Conservation (phyloP, 1,140 invertebrate genomes). For the Drosophila quadrilineata region DNA sequence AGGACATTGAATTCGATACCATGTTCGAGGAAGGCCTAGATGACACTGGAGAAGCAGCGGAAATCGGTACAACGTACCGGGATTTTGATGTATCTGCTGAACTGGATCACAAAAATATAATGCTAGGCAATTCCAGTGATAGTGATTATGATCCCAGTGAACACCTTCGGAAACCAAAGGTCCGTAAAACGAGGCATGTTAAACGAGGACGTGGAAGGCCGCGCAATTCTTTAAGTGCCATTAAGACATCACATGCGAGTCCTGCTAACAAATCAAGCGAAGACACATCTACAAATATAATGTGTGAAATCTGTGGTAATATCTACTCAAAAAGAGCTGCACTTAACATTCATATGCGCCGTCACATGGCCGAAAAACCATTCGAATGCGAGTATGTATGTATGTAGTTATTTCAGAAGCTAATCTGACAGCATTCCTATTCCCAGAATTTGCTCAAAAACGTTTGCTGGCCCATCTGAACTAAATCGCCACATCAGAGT, state of each 20-base stretch:
- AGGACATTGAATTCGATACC: constrained; percentile 63
- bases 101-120: constrained; percentile 43
- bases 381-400: constrained; percentile 73
- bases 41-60: constrained; percentile 41
- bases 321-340: constrained; percentile 71
- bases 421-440: background rate
- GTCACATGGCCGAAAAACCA: constrained; percentile 72
- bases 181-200: constrained; percentile 31
- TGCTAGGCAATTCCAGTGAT: constrained; percentile 46
- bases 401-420: background rate
- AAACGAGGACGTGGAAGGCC: constrained; percentile 59
- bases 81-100: constrained; percentile 39
- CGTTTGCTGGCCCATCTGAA: constrained; percentile 72
- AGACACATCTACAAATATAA: constrained; percentile 62
- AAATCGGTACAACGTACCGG: constrained; percentile 32
- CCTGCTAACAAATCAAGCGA: constrained; percentile 34
- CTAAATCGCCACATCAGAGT: constrained; percentile 72
- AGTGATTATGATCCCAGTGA: constrained; percentile 60
- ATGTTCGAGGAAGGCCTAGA: constrained; percentile 60
- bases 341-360: constrained; percentile 76
- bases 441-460: constrained; percentile 67
- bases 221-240: constrained; percentile 28
- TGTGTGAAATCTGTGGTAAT: constrained; percentile 77
- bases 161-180: constrained; percentile 40
- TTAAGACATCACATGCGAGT: constrained; percentile 2